Base-by-base conservation (phyloP, 2,113 vertebrate genomes). In the Syngnathus scovelli region DNA sequence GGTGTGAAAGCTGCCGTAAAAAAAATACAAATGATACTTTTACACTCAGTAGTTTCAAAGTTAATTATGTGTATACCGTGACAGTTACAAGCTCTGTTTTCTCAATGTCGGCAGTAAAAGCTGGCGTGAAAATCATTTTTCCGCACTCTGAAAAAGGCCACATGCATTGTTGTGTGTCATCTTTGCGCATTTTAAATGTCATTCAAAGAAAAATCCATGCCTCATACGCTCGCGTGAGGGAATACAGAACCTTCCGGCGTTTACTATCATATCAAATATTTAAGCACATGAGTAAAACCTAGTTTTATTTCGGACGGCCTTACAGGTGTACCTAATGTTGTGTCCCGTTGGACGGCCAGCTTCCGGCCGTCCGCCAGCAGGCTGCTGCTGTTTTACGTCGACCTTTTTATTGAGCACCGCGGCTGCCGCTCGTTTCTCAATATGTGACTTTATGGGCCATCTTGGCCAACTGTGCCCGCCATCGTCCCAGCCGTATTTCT, bases 361-460 rank as follows among this genome's bases (percentile, higher is more conserved):
- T 18, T 7, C 55, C 8, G 13, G 27, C 16, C 27, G 23, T 2
- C 55, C 18, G 36, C 0, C 4, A 41, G 19, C 59, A 21, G 19
- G 11, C 38, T 61, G 21, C 39, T 62, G n/a, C 61, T 62, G n/a
- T 62, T 62, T 44, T 62, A 15, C 6, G 43, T 62, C 2, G 10
- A 1, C 11, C 39, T 21, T 62, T 62, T 44, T 62, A 62, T 62
- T 18, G 60, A 62, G 60, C 15, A 15, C n/a, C 12, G 39, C n/a
- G 5, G 55, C 39, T 15, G 39, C 12, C 16, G 48, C 27, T 38
- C 61, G 63, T 71, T 44, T 27, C 68, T 71, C 61, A 68, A 46
- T 46, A 15, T 85, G 68, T 15, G 16, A 48, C 39, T 69, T 72
- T 74, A 64, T 61, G 49, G 62, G 79, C 51, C 55, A 38, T 84